Base-by-base conservation (phyloP, 2,888 invertebrate species). In the Cordylochernes scorpioides region DNA sequence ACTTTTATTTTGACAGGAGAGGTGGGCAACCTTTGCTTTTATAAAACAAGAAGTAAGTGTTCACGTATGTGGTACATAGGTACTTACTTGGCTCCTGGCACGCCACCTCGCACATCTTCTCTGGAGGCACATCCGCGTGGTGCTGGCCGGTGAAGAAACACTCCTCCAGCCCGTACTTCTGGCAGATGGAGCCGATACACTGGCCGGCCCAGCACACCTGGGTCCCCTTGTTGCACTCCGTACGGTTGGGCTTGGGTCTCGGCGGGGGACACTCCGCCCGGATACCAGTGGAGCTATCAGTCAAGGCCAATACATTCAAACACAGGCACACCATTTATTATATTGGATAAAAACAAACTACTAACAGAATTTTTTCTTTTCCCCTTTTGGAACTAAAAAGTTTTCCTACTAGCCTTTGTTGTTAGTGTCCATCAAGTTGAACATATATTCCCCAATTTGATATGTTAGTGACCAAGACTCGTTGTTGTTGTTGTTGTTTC, bases 151-250 rank as follows among this genome's bases (percentile, higher is more conserved):
- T 78, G 29, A 86, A 63, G 59, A 91, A 94, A 51, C 94, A 97
- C 51, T 91, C 88, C 29, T 71, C 68, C 60, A 94, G 67, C 51
- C 75, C 74, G 70, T 88, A 86, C 47, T 74, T 71, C 35, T 84
- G 62, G 53, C 97, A 97, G 46, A 94, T 86, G 0, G 88, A 88
- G 25, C 84, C 88, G 25, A 71, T 67, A 54, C 94, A 97, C 42
- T 84, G 80, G 37, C 91, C 91, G 28, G 43, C 41, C 32, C 46
- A 45, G 42, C 57, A 55, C 41, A 68, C 64, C 55, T 68, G 67
- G 25, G 67, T 64, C 53, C 78, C 80, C 49, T 86, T 78, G 51
- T 91, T 91, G 53, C 94, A 97, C 46, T 77, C 67, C n/a, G 86
- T 84, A 49, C 74, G 74, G 52, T 94, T 71, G 46, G 47, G 42